Conservation (phyloP, 2,113 vertebrate genomes). For the Cathartes aura region DNA sequence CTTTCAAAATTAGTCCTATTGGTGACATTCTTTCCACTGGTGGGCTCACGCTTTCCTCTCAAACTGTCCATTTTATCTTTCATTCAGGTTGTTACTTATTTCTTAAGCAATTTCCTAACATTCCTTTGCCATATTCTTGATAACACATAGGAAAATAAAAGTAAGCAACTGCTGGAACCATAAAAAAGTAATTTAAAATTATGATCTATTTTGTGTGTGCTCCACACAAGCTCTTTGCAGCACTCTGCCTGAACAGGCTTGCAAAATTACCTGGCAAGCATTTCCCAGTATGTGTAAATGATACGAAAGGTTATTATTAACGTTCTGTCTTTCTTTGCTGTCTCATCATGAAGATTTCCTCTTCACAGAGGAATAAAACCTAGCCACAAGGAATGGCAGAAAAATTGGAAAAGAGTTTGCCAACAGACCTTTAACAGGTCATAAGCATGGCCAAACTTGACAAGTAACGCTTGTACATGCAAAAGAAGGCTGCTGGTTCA, state of each 20-base stretch:
- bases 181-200: background rate
- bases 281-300: background rate
- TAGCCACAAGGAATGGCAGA: background rate
- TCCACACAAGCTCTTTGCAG: background rate
- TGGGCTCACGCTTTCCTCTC: background rate
- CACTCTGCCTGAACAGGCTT: background rate
- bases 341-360: slow-evolving; percentile 19
- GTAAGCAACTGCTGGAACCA: background rate
- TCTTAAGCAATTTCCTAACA: background rate
- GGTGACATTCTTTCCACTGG: background rate
- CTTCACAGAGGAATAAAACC: slow-evolving; percentile 8
- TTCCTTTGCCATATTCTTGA: background rate
- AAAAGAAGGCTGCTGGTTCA: background rate
- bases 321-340: background rate
- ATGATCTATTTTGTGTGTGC: background rate
- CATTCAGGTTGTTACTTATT: background rate
- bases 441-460: background rate
- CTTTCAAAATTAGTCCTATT: background rate
- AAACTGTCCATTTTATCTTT: background rate
- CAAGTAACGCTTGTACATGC: background rate
- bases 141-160: background rate
- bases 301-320: background rate
- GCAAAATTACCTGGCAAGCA: background rate
- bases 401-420: background rate
- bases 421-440: background rate